Base-by-base conservation (phyloP, 1,140 invertebrate genomes). In the Homarus americanus region DNA sequence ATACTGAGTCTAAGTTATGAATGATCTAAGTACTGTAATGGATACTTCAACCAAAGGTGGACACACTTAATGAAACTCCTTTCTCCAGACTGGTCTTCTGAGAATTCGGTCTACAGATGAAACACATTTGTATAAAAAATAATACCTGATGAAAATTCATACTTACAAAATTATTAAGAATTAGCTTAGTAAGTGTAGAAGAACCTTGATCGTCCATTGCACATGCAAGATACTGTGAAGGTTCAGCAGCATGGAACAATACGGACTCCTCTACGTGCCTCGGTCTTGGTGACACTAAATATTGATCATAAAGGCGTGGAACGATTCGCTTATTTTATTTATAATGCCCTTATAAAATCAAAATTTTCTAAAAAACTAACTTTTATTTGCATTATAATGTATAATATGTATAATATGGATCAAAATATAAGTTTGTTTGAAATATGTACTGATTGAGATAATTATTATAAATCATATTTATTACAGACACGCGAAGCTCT, bases 131-230 rank as follows among this genome's bases (percentile, higher is more conserved):
- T n/a, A n/a, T n/a, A n/a, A n/a, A n/a, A n/a, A n/a, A n/a, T n/a
- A n/a, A n/a, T n/a, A n/a, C n/a, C n/a, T n/a, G n/a, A n/a, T n/a
- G n/a, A n/a, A n/a, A n/a, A n/a, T n/a, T n/a, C n/a, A n/a, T n/a
- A 69, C 63, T 69, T 69, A 69, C 63, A 69, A 32, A 69, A 32
- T 69, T 69, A 28, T 69, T 69, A 28, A 69, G 63, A 69, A 32
- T 69, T 10, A 69, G n/a, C n/a, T 69, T 69, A 32, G n/a, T 32
- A 32, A 69, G n/a, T 12, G 4, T 0, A 24, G 28, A 7, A 69
- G 63, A 32, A 24, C n/a, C 28, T 32, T 28, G 5, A 24, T 4
- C 3, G 5, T 32, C 63, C 63, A 69, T 69, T 17, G n/a, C 24
- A 24, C 17, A 32, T 24, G n/a, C 2, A 24, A 69, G 1, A 15